Conservation (phyloP, 2,797 vertebrate species). For the Bufotes viridis region DNA sequence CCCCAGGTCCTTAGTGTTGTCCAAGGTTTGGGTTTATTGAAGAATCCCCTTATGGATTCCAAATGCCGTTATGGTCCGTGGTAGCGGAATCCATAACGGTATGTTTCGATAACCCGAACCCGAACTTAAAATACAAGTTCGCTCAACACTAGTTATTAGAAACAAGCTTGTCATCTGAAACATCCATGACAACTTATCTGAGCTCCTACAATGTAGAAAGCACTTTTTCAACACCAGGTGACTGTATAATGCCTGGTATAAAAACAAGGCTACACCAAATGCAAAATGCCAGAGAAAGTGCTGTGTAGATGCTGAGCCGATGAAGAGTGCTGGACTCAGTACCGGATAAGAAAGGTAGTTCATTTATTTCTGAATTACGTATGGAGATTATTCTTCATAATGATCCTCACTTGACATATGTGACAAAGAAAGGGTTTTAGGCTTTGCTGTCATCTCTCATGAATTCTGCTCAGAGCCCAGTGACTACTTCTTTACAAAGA, state of each 20-base stretch:
- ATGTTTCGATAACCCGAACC: too few relatives aligned
- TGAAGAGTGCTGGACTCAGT: not conserved
- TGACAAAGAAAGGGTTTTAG: not conserved
- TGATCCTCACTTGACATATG: too few relatives aligned
- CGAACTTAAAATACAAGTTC: too few relatives aligned
- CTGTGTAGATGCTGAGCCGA: not conserved
- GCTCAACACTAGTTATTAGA: not conserved
- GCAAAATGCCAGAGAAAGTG: not conserved
- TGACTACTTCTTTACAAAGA: conserved; percentile 3
- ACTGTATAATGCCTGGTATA: not conserved
- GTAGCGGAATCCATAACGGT: too few relatives aligned
- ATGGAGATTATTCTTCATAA: not conserved
- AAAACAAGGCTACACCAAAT: not conserved
- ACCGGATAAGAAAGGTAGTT: too few relatives aligned
- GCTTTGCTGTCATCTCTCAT: not conserved
- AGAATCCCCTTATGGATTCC: too few relatives aligned
- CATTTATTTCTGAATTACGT: not conserved
- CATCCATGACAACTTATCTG: not conserved
- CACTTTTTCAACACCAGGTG: too few relatives aligned
- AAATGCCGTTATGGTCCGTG: too few relatives aligned
- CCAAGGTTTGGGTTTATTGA: too few relatives aligned
- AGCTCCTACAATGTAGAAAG: not conserved
- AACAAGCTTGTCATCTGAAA: not conserved
- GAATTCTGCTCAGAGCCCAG: not conserved
- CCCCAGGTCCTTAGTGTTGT: too few relatives aligned